These are phyloP conservation scores for Drosophila mettleri DNA, from an alignment of 2,888 invertebrate species.

Conservation along the genomic window DNA sequence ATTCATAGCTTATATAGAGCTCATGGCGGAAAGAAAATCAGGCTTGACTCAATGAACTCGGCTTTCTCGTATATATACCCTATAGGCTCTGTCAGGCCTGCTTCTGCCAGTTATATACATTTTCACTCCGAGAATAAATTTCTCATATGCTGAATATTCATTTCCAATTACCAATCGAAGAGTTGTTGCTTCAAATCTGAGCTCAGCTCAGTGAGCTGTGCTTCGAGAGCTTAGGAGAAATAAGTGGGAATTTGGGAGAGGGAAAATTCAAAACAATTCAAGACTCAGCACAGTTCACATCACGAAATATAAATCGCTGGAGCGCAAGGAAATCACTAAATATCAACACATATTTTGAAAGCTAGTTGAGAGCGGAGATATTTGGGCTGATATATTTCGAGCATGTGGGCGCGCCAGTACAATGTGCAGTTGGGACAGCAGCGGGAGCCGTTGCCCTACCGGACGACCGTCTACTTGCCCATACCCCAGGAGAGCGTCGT, in stretches of 20 bases:
- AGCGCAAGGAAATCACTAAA: neutral
- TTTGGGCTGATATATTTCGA: neutral
- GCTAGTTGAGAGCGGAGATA: neutral
- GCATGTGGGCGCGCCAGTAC: slow-evolving; percentile 15
- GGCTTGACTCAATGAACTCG: too few relatives aligned
- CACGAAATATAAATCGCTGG: slow-evolving; percentile 5
- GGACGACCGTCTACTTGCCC: slow-evolving; percentile 28
- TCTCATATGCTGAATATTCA: too few relatives aligned
- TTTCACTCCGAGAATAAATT: too few relatives aligned
- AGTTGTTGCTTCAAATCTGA: neutral
- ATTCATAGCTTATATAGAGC: too few relatives aligned
- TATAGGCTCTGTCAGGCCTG: too few relatives aligned
- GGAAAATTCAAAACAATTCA: slow-evolving; percentile 11
- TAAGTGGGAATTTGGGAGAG: too few relatives aligned
- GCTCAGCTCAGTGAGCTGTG: slow-evolving; percentile 15
- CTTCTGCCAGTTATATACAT: too few relatives aligned
- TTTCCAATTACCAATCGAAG: neutral
- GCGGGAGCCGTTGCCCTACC: slow-evolving; percentile 16
- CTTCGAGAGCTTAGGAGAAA: too few relatives aligned
- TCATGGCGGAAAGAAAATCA: too few relatives aligned
- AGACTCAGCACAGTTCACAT: slow-evolving; percentile 19
- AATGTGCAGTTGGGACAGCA: neutral
- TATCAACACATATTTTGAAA: neutral
- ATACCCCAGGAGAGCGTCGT: slow-evolving; percentile 12
- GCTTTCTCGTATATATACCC: too few relatives aligned